Evolutionary conservation across 2,797 vertebrate species (phyloP), one percentile per base, ranked within the genome.

Genomic region (Gephyroberyx darwinii): DNA sequence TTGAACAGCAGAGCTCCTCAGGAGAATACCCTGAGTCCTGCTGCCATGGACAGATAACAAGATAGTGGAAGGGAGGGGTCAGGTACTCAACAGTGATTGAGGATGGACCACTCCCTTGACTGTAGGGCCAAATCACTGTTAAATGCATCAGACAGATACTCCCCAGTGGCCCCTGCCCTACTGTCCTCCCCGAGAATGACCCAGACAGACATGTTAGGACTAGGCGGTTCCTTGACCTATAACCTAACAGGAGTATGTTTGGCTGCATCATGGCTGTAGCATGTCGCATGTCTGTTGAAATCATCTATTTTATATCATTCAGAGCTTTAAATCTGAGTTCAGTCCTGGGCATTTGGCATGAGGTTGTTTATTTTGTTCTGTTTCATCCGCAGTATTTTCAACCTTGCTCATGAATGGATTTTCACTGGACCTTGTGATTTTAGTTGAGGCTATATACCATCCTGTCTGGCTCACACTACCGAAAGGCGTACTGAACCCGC

Each of bases 141-240:
- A 75, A 80, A 91, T 69, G 69, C 84, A 90, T 88, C 77, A 87
- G 67, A 66, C 54, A 78, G 83, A 86, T 52, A 69, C 35, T 59
- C 45, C 55, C 72, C 52, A 69, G 73, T 68, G 50, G 66, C 51
- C 83, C 85, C 84, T 85, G 59, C 74, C 78, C 53, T 51, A 37
- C 64, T 73, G 79, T 77, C 74, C 37, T 31, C 37, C 48, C 30
- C 37, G 33, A 68, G 62, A 74, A 71, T 69, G 73, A 86, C 59
- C 69, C 77, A 55, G 65, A 71, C 35, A 73, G 22, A 45, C 50
- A 45, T n/a, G 5, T 41, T 19, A 33, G 37, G 20, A 76, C 14
- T 35, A 62, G 41, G 63, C 55, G 58, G 60, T 47, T 68, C 61
- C 65, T 52, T 59, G 56, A 14, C 71, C 65, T 81, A 45, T 69